Evolutionary conservation across 1,140 invertebrate genomes (phyloP).

Genomic region (Drosophila parvula): DNA sequence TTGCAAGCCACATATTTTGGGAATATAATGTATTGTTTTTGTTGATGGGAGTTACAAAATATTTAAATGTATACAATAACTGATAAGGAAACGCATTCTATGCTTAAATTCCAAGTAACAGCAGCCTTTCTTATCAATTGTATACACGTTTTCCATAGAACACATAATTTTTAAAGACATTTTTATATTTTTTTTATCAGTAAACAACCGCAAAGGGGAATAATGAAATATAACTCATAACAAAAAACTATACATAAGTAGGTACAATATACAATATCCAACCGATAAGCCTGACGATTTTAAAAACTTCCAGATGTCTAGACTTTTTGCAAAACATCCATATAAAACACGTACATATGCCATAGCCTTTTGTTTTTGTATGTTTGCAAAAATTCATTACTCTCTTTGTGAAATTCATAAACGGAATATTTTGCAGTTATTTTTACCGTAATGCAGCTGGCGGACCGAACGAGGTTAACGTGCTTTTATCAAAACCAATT

Average conservation of each 20-base stretch:
- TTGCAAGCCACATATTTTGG: not conserved
- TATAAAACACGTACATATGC: not conserved
- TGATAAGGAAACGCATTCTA: constrained; percentile 5
- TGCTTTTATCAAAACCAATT: constrained; percentile 29
- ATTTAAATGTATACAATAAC: not conserved
- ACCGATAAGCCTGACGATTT: not conserved
- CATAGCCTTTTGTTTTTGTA: not conserved
- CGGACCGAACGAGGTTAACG: constrained; percentile 29
- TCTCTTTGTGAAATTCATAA: not conserved
- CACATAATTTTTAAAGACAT: not conserved
- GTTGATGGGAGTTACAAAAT: not conserved
- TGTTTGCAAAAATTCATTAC: not conserved
- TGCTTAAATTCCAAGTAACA: not conserved
- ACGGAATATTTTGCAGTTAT: constrained; percentile 9
- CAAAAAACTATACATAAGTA: not conserved
- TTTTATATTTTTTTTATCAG: not conserved
- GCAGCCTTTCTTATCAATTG: not conserved
- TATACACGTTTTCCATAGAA: not conserved
- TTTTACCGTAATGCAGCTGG: constrained; percentile 30
- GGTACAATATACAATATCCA: not conserved
- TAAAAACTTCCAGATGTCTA: not conserved
- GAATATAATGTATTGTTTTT: not conserved
- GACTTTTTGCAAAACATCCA: not conserved
- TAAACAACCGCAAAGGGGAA: not conserved
- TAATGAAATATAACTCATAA: not conserved